A percentile compares a stretch with the other conserved stretches of the same genome.
These are phyloP conservation scores for Lamellibrachia satsuma DNA, from an alignment of 2,888 invertebrate species.

Conservation along the genomic window DNA sequence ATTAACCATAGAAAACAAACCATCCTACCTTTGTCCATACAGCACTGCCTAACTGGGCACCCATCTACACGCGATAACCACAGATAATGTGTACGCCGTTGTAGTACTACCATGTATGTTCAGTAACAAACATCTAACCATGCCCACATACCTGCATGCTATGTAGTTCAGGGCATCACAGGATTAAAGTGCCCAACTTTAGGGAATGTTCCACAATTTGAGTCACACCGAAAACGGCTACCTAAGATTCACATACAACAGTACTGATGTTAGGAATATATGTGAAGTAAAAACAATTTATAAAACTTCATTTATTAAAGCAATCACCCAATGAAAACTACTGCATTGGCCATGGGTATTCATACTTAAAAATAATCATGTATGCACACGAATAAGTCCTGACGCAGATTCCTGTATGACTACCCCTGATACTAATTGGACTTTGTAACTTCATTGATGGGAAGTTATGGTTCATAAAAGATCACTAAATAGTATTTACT, in stretches of 20 bases:
- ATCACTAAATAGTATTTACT: no score
- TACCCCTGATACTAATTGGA: no score
- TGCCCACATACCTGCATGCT: conserved; percentile 20
- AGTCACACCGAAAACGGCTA: conserved; percentile 32
- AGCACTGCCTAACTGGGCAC: background rate
- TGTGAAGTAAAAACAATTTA: background rate
- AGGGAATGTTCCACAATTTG: conserved; percentile 14
- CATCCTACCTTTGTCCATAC: background rate
- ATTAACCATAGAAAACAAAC: conserved; percentile 12
- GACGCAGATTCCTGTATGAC: no score
- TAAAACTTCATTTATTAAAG: background rate
- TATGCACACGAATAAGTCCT: no score
- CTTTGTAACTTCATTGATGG: no score
- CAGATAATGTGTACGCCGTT: background rate
- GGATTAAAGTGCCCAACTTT: conserved; percentile 20
- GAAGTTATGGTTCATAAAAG: no score
- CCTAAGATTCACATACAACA: conserved; percentile 36
- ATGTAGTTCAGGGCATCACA: conserved; percentile 6
- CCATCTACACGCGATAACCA: background rate
- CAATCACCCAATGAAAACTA: background rate
- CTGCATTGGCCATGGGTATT: no score
- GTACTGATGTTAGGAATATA: background rate
- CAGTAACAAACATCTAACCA: background rate
- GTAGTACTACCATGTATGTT: background rate
- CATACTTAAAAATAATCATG: no score